Percentiles rank a stretch among this genome's conserved stretches.
phyloP scores from a whole-genome alignment of 1,140 invertebrate genomes.

The Megalonaias nervosa region DNA sequence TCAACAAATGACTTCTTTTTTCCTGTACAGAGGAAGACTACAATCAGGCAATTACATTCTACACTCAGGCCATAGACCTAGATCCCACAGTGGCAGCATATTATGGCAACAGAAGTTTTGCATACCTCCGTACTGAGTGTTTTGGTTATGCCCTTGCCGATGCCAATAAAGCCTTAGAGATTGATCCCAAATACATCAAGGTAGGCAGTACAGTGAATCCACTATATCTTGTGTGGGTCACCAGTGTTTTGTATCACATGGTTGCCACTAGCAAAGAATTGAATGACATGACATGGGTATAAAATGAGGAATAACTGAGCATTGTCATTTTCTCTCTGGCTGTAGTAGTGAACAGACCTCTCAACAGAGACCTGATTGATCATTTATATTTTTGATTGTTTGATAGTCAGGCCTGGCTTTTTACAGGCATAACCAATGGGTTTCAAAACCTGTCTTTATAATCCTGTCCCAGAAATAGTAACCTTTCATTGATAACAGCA shows the following conservation, averaged over 20 bases:
- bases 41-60: conserved; percentile 89
- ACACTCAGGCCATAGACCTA: conserved; percentile 91
- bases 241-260: not conserved
- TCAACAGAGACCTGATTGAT: not conserved
- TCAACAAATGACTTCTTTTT: conserved; percentile 19
- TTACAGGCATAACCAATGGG: no score
- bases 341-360: not conserved
- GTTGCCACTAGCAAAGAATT: not conserved
- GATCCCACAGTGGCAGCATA: conserved; percentile 82
- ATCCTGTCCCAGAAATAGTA: no score
- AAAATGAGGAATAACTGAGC: not conserved
- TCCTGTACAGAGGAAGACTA: conserved; percentile 88
- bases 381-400: no score
- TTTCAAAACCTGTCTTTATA: no score
- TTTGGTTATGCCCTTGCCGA: conserved; percentile 95
- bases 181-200: conserved; percentile 93
- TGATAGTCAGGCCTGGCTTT: no score
- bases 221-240: no score
- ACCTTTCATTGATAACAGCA: no score
- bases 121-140: conserved; percentile 92
- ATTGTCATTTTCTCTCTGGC: not conserved
- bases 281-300: not conserved
- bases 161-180: conserved; percentile 91
- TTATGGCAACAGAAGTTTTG: conserved; percentile 94
- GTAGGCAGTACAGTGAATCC: conserved; percentile 71